A percentile compares a stretch with the other conserved stretches of the same genome.
Evolutionary conservation across 2,797 vertebrate genomes (phyloP).

Genomic region (Melanotaenia parkinsoni): DNA sequence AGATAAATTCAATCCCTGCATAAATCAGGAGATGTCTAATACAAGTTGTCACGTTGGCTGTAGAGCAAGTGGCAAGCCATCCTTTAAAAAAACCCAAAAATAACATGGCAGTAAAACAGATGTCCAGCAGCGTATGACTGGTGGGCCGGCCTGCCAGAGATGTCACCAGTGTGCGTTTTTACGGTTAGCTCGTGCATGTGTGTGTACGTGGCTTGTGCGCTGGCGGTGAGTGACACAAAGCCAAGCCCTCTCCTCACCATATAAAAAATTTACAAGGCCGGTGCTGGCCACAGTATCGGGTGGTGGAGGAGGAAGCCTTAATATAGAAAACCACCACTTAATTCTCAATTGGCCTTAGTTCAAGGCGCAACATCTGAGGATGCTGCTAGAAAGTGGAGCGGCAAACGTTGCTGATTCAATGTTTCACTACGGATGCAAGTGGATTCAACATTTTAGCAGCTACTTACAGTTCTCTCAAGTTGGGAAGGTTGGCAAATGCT

Average conservation of each 20-base stretch:
- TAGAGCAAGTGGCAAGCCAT: slow-evolving; percentile 69
- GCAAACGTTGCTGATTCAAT: slow-evolving; percentile 1
- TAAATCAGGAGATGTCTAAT: slow-evolving; percentile 63
- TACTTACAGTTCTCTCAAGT: slow-evolving; percentile 96
- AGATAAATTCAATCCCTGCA: slow-evolving; percentile 25
- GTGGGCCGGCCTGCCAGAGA: slow-evolving; percentile 63
- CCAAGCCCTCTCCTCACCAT: slow-evolving; percentile 79
- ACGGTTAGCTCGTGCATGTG: slow-evolving; percentile 41
- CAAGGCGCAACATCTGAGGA: slow-evolving; percentile 73
- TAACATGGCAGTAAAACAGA: slow-evolving; percentile 75
- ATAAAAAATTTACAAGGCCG: slow-evolving; percentile 90
- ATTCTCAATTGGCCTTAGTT: slow-evolving; percentile 81
- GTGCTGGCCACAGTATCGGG: slow-evolving; percentile 89
- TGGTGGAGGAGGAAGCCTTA: slow-evolving; percentile 89
- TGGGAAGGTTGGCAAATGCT: slow-evolving; percentile 86
- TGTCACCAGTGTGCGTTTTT: slow-evolving; percentile 78
- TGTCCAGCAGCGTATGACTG: slow-evolving; percentile 70
- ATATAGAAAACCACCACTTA: slow-evolving; percentile 89
- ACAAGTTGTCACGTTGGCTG: slow-evolving; percentile 62
- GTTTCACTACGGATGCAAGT: neutral
- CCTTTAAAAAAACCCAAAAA: slow-evolving; percentile 69
- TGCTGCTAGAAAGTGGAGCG: slow-evolving; percentile 46
- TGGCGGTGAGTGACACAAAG: slow-evolving; percentile 75
- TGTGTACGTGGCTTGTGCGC: slow-evolving; percentile 53
- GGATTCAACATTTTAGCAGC: neutral